Base-by-base conservation (phyloP, 2,888 invertebrate genomes). In the Synergus laeviventris region DNA sequence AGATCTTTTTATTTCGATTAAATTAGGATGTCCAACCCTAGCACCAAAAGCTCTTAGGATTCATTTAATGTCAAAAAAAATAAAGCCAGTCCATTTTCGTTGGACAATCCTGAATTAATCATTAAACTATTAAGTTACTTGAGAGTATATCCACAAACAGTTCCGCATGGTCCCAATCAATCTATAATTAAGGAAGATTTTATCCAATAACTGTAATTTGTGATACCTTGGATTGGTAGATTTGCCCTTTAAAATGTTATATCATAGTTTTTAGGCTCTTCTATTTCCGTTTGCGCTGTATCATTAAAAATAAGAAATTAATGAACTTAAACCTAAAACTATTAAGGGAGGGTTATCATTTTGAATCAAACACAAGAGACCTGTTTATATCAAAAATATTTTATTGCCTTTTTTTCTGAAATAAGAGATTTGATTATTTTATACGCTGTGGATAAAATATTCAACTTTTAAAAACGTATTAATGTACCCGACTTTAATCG, bases 331-430 rank as follows among this genome's bases (percentile, higher is more conserved):
- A 4, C 1, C 45, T 45, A 49, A n/a, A n/a, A 49, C 2, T n/a
- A 49, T n/a, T n/a, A 49, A 8, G 2, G n/a, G 7, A 49, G 49
- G 49, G 31, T 31, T 5, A 31, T 31, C n/a, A 5, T n/a, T n/a
- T 49, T 1, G 2, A 49, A 49, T n/a, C 2, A 49, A 49, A 11
- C 39, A 39, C n/a, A 49, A 49, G 16, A 49, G n/a, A 49, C 8
- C n/a, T 49, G 8, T 49, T 49, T 18, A 9, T 49, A 49, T 49
- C 16, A 64, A 64, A 66, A 66, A 66, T 66, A 66, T 8, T 66
- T 66, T 66, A 66, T 66, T 64, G 38, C 11, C 21, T 56, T 66
- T 66, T n/a, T 42, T 66, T 66, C 66, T 66, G 66, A 66, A 66
- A 66, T 66, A 66, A 66, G 45, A 66, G 45, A 66, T 45, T 64